Percentiles rank a stretch among this genome's conserved stretches.
Conservation (phyloP, 1,140 invertebrate species). For the Halesus radiatus region DNA sequence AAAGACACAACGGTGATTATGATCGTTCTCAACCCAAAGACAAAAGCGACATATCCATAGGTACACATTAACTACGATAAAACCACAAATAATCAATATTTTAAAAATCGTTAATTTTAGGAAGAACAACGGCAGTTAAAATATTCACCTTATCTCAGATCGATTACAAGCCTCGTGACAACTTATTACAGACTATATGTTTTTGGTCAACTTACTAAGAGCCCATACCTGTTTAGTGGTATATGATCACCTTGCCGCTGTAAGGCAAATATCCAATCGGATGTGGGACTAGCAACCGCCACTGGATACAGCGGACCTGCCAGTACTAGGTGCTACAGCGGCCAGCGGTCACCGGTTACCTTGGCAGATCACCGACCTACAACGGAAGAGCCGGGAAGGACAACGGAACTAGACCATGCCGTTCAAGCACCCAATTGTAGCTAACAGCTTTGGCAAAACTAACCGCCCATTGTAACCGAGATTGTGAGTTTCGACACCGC, state of each 20-base stretch:
- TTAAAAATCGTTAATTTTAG: no score
- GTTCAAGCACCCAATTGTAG: not conserved
- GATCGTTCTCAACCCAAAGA: no score
- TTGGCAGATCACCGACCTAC: slow-evolving; percentile 41
- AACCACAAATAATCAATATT: no score
- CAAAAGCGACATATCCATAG: no score
- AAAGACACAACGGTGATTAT: no score
- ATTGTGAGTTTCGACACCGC: not conserved
- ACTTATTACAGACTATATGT: no score
- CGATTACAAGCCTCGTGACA: no score
- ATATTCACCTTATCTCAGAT: not conserved
- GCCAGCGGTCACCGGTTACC: not conserved
- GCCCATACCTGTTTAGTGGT: not conserved
- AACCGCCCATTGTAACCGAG: not conserved
- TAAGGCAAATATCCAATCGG: not conserved
- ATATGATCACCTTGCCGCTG: not conserved
- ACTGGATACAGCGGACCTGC: not conserved
- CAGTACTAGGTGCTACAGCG: not conserved
- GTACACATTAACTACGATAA: no score
- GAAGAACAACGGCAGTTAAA: not conserved
- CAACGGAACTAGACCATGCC: slow-evolving; percentile 41
- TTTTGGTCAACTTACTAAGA: not conserved
- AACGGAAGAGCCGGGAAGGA: slow-evolving; percentile 38
- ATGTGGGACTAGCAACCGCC: not conserved
- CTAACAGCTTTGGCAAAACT: no score